Conservation (phyloP, 2,888 invertebrate species). For the Teleiodes luculella region DNA sequence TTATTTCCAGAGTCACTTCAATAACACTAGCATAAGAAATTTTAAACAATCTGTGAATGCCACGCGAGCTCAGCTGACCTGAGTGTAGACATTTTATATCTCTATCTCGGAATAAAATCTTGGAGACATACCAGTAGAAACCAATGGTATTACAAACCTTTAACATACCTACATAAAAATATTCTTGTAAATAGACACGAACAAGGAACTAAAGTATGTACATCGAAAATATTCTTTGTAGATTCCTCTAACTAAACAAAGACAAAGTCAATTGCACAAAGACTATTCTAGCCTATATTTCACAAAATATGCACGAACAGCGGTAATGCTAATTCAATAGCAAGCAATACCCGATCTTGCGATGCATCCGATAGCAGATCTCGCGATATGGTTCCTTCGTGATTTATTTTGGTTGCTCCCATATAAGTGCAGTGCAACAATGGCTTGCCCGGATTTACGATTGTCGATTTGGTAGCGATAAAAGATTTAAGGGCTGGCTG, state of each 20-base stretch:
- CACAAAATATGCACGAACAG: slow-evolving; percentile 55
- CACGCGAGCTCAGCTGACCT: slow-evolving; percentile 31
- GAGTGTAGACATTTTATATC: slow-evolving; percentile 45
- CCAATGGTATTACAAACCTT: not conserved
- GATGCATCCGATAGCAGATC: slow-evolving; percentile 64
- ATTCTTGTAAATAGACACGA: no score
- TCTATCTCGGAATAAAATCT: slow-evolving; percentile 42
- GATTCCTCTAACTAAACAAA: no score
- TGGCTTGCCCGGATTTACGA: slow-evolving; percentile 70
- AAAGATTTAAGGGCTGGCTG: slow-evolving; percentile 48
- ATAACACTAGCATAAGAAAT: slow-evolving; percentile 33
- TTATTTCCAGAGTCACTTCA: no score
- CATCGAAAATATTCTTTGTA: no score
- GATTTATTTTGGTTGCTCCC: slow-evolving; percentile 75
- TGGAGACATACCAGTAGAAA: slow-evolving; percentile 35
- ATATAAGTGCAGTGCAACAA: slow-evolving; percentile 74
- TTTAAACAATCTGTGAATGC: slow-evolving; percentile 44
- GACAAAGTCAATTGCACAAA: not conserved
- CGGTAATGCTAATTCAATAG: slow-evolving; percentile 75
- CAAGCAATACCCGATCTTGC: slow-evolving; percentile 42
- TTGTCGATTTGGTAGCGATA: slow-evolving; percentile 73
- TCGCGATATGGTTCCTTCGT: slow-evolving; percentile 73
- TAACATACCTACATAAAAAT: slow-evolving; percentile 18
- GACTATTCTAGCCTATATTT: not conserved
- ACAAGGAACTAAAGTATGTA: no score